Base-by-base conservation (phyloP, 1,140 invertebrate species). In the Tetramorium alpestre region DNA sequence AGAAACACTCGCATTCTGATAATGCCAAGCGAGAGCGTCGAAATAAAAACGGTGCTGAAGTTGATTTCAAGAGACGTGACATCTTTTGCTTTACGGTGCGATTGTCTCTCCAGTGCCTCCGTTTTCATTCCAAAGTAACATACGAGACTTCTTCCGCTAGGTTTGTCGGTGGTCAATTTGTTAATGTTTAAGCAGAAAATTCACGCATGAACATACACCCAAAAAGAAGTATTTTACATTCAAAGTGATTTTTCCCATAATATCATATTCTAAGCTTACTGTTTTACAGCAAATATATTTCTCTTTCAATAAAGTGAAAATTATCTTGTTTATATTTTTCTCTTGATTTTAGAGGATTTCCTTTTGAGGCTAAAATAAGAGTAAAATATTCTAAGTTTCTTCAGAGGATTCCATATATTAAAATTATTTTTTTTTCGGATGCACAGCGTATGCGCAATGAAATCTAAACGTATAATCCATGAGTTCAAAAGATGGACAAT, bases 1-100 rank as follows among this genome's bases (percentile, higher is more conserved):
- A 56, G n/a, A 75, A 56, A 56, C 33, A 47, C 11, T 64, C 16
- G 8, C 25, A 25, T 16, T 38, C 22, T 6, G 7, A 16, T 28
- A 58, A 44, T n/a, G 54, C 33, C 33, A 56, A 75, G 41, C 72
- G 51, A 58, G 58, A 25, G 33, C 11, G 11, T 60, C 54, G 73
- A 60, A 75, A 38, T 75, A n/a, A 75, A 75, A 75, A 54, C 33
- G 72, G 13, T n/a, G 49, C 47, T 47, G 38, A 25, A 16, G 25
- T 25, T 3, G 28, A 18, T 72, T 33, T 16, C 13, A 16, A 51
- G 25, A 72, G 16, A 54, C 38, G 56, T 56, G 18, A 38, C 25
- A n/a, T 4, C 51, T 13, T 38, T 38, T 16, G 16, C 33, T 16
- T 69, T n/a, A n/a, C 10, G 11, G 33, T 5, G 49, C 44, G 6